A percentile compares a stretch with the other conserved stretches of the same genome.
These are phyloP conservation scores for Rhopalosiphum maidis DNA, from an alignment of 1,140 invertebrate genomes.

Conservation along the genomic window DNA sequence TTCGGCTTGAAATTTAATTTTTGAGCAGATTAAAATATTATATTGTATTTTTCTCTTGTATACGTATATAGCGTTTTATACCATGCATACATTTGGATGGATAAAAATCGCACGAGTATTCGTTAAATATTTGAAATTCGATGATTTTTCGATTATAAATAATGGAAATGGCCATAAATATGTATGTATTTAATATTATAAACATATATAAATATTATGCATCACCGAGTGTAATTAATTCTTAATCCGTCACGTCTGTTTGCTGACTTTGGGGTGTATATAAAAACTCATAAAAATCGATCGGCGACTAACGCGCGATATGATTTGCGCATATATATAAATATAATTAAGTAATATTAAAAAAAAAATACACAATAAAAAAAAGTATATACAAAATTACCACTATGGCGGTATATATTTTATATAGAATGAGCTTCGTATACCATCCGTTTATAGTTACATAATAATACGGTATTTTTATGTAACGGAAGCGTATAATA, in stretches of 20 bases:
- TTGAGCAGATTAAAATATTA: not conserved
- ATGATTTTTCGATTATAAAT: not conserved
- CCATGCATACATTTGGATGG: not conserved
- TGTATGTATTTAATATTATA: not conserved
- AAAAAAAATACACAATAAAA: no score
- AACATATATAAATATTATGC: not conserved
- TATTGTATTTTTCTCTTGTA: not conserved
- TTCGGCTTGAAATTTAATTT: not conserved
- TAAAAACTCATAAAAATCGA: not conserved
- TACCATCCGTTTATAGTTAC: no score
- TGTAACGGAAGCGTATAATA: no score
- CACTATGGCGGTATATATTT: no score
- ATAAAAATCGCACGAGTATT: not conserved
- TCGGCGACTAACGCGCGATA: not conserved
- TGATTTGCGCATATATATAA: not conserved
- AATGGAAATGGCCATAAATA: not conserved
- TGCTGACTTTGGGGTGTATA: not conserved
- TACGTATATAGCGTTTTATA: no score
- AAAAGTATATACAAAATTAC: no score
- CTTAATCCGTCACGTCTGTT: not conserved
- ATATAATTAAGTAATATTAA: not conserved
- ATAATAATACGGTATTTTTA: no score
- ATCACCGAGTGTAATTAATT: not conserved
- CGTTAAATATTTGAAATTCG: not conserved
- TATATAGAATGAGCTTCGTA: no score